Base-by-base conservation (phyloP, 2,113 vertebrate species). In the Dascyllus trimaculatus region DNA sequence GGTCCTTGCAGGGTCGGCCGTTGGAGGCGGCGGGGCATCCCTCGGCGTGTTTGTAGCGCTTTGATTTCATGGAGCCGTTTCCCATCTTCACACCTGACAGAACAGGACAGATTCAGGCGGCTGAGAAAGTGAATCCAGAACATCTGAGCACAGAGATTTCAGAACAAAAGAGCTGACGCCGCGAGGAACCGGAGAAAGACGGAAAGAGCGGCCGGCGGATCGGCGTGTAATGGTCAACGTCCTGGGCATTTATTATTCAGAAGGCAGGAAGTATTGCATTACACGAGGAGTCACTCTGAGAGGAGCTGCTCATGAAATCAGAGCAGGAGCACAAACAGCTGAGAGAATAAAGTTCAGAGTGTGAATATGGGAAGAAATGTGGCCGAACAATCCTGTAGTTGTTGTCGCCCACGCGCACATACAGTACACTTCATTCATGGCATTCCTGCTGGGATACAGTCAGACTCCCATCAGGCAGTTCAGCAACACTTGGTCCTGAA, bases 21-120 rank as follows among this genome's bases (percentile, higher is more conserved):
- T 91, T 90, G 8, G 92, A 52, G 5, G 94, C 76, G 1, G 91
- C 76, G 14, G 70, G 17, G 0, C 92, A 92, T 49, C 93, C 89
- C 0, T 95, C 94, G 0, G 93, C 48, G 35, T 87, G 91, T 84
- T 96, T 97, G 82, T 95, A 85, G 2, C 95, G 95, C 85, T 96
- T 98, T 35, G 95, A 95, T 85, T 97, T 98, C 91, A 95, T 90
- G 0, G 96, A 96, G 11, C 94, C 93, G 15, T 98, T 99, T 85
- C 97, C 97, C 97, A 98, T 98, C 71, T 81, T 92, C 53, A 70
- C 85, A 48, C 80, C 88, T 85, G 57, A n/a, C n/a, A 38, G 29
- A 8, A 56, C 19, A 64, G 2, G 4, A 21, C 11, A 35, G n/a
- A 25, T 4, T 29, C 8, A 57, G 14, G 2, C 32, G 8, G 32